phyloP scores from a whole-genome alignment of 2,888 invertebrate genomes.

The Ophraella communa region DNA sequence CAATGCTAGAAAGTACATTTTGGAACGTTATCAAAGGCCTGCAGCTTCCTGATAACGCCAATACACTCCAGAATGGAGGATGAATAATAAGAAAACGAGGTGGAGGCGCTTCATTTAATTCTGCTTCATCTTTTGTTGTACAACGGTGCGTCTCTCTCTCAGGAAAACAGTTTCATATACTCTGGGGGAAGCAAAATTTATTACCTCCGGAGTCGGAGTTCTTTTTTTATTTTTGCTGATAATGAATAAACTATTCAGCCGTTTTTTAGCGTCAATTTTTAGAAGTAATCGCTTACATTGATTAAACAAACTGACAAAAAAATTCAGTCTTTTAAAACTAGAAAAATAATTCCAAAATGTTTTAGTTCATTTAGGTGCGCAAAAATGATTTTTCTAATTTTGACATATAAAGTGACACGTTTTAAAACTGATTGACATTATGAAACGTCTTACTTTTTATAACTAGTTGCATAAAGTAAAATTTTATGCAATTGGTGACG shows the following conservation, averaged over 20 bases:
- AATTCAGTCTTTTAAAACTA: too few species aligned
- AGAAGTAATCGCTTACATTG: background rate
- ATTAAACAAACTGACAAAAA: background rate
- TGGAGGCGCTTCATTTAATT: conserved; percentile 22
- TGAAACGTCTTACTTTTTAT: too few species aligned
- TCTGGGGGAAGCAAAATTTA: conserved; percentile 20
- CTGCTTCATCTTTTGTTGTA: conserved; percentile 25
- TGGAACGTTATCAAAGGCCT: conserved; percentile 25
- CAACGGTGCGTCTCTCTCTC: conserved; percentile 5
- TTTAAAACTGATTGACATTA: too few species aligned
- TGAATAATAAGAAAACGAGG: conserved; percentile 28
- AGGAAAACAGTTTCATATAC: conserved; percentile 16
- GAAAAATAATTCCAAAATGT: too few species aligned
- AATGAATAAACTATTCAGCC: conserved; percentile 12
- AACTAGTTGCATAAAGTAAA: too few species aligned
- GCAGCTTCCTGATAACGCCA: conserved; percentile 28
- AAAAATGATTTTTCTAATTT: too few species aligned
- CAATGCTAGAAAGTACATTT: conserved; percentile 28
- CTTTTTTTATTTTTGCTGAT: conserved; percentile 11
- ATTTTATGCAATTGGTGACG: too few species aligned
- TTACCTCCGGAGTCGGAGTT: conserved; percentile 13
- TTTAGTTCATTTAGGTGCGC: too few species aligned
- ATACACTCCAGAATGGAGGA: conserved; percentile 21
- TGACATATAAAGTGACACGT: too few species aligned
- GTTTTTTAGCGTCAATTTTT: background rate